Evolutionary conservation across 2,888 invertebrate genomes (phyloP).

Genomic region (Oligia strigilis): DNA sequence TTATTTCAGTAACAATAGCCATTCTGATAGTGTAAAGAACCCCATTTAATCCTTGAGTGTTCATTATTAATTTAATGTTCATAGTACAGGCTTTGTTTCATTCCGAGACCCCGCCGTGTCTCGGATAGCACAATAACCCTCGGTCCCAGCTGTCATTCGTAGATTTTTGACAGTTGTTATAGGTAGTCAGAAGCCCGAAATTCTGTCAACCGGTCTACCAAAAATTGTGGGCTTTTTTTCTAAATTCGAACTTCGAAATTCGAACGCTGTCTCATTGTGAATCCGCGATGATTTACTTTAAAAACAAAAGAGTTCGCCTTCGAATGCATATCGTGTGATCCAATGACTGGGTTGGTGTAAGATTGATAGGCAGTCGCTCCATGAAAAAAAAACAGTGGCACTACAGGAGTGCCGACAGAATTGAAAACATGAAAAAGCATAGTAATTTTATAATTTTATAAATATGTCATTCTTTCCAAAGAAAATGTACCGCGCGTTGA

Average conservation of each 20-base stretch:
- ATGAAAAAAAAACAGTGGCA: too few relatives aligned
- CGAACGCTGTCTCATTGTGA: not conserved
- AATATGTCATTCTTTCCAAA: too few relatives aligned
- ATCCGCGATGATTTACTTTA: not conserved
- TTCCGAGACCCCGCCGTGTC: too few relatives aligned
- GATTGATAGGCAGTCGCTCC: not conserved
- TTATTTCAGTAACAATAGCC: conserved; percentile 35
- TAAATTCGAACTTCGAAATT: not conserved
- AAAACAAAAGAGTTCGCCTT: not conserved
- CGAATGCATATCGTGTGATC: not conserved
- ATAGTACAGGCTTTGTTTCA: not conserved
- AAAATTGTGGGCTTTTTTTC: not conserved
- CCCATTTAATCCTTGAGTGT: conserved; percentile 22
- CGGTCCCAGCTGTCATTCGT: not conserved
- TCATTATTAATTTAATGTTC: conserved; percentile 12
- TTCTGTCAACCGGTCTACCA: not conserved
- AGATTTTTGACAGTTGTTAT: not conserved
- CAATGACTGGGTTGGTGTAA: not conserved
- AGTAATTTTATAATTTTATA: too few relatives aligned
- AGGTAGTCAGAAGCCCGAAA: not conserved
- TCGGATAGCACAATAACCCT: not conserved
- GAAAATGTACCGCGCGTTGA: too few relatives aligned
- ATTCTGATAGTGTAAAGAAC: conserved; percentile 26
- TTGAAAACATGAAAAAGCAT: too few relatives aligned
- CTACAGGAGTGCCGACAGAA: too few relatives aligned